Conservation (phyloP, 2,113 vertebrate genomes). For the Galemys pyrenaicus region DNA sequence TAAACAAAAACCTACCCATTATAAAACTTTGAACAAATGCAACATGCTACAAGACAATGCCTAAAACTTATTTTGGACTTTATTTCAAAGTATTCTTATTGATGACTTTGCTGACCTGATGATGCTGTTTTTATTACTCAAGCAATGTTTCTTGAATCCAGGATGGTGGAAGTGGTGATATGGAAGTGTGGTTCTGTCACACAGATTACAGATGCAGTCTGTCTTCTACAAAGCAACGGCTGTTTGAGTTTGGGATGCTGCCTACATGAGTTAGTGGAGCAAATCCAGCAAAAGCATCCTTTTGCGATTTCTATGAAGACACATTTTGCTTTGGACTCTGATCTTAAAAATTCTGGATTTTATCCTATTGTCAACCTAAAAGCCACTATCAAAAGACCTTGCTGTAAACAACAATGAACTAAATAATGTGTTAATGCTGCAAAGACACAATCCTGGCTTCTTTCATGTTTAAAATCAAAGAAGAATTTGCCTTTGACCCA, state of each 20-base stretch:
- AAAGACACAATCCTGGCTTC: background rate
- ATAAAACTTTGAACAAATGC: background rate
- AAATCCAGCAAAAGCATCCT: background rate
- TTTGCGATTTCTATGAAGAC: slow-evolving; percentile 11
- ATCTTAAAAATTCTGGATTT: slow-evolving; percentile 12
- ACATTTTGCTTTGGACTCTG: background rate
- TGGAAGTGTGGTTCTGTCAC: background rate
- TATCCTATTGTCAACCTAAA: background rate
- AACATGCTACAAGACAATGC: background rate
- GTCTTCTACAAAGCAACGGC: slow-evolving; percentile 40
- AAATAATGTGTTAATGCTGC: background rate
- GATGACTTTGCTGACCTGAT: background rate
- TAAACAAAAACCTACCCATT: background rate
- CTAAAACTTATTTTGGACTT: background rate
- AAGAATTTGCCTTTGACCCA: background rate
- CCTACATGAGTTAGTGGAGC: background rate
- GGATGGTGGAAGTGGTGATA: background rate
- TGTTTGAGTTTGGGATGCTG: background rate
- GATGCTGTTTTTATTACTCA: background rate
- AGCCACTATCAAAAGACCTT: background rate
- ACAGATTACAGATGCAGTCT: slow-evolving; percentile 24
- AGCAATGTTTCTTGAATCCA: background rate
- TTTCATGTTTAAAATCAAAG: slow-evolving; percentile 6
- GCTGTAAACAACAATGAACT: background rate
- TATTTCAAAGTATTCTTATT: background rate